phyloP scores from a whole-genome alignment of 2,888 invertebrate species.

The Cantharis nigra region DNA sequence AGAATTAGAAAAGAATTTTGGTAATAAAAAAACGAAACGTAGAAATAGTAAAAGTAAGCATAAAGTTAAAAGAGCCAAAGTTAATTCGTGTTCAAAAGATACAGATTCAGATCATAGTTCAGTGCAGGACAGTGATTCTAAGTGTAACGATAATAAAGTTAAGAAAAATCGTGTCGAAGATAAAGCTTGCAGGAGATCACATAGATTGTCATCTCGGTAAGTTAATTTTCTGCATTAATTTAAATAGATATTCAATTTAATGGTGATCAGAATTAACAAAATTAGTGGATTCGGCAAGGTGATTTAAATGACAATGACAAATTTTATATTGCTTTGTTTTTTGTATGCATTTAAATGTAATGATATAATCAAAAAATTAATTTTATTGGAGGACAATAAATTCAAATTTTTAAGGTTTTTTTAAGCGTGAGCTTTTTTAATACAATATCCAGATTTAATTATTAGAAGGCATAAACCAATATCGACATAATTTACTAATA shows the following conservation, averaged over 20 bases:
- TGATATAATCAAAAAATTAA: not conserved
- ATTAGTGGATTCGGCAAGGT: not conserved
- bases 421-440: no score
- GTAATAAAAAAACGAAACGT: conserved; percentile 32
- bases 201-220: conserved; percentile 42
- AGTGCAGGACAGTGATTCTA: conserved; percentile 25
- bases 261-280: not conserved
- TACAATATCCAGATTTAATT: no score
- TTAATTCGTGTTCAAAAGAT: conserved; percentile 36
- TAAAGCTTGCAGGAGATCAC: conserved; percentile 41
- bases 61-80: conserved; percentile 37
- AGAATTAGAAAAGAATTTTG: conserved; percentile 20
- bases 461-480: no score
- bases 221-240: not conserved
- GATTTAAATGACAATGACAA: not conserved
- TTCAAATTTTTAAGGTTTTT: no score
- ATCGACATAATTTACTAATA: no score
- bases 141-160: conserved; percentile 9
- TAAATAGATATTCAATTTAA: not conserved
- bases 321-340: not conserved
- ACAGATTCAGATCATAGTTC: conserved; percentile 38
- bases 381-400: no score
- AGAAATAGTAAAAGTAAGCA: conserved; percentile 37
- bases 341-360: not conserved
- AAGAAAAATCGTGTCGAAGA: conserved; percentile 27